Evolutionary conservation across 2,113 vertebrate genomes (phyloP).

Genomic region (Microtus ochrogaster): DNA sequence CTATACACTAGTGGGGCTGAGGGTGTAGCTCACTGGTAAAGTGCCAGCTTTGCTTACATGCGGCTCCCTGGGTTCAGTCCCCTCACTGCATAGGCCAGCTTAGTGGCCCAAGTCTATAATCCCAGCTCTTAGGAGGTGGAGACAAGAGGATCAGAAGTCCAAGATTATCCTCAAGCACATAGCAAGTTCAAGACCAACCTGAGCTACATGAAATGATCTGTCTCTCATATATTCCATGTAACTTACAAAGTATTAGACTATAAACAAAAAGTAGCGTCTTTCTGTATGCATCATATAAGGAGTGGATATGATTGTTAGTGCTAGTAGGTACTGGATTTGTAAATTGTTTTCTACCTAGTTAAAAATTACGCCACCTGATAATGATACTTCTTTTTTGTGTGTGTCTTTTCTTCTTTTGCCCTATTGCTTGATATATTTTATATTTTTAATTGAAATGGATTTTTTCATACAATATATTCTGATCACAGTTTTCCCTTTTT

Average conservation of each 20-base stretch:
- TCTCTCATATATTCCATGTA: background rate
- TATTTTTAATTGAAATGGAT: background rate
- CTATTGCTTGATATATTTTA: background rate
- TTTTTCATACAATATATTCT: background rate
- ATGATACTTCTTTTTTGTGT: background rate
- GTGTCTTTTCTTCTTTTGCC: background rate
- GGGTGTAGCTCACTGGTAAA: background rate
- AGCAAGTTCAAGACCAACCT: background rate
- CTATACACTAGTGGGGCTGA: background rate
- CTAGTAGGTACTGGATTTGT: background rate
- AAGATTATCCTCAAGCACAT: background rate
- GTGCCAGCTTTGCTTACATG: background rate
- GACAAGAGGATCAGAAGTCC: background rate
- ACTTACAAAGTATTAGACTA: background rate
- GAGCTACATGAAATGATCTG: background rate
- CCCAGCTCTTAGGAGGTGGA: background rate
- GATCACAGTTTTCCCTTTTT: background rate
- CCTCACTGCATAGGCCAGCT: background rate
- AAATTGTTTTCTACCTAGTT: conserved; percentile 45
- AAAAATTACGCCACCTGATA: conserved; percentile 50
- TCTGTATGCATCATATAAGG: background rate
- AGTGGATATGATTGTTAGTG: background rate
- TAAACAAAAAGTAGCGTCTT: conserved; percentile 36
- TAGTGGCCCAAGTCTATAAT: background rate
- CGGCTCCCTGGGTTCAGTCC: background rate